These are phyloP conservation scores for Cryptomyrus ogoouensis DNA, from an alignment of 2,113 vertebrate species.

Conservation along the genomic window DNA sequence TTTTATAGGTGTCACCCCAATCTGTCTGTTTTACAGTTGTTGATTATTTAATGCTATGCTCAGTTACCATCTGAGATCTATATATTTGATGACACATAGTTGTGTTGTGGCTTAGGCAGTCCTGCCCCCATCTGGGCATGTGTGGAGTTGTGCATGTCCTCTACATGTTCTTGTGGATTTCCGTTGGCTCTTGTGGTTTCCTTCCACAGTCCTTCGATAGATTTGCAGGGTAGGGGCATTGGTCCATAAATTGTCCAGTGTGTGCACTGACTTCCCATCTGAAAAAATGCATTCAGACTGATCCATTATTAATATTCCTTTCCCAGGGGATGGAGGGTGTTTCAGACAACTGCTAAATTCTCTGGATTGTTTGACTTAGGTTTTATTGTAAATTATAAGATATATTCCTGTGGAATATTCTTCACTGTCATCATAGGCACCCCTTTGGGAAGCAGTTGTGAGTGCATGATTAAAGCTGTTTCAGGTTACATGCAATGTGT, in stretches of 20 bases:
- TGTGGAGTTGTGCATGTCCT: not conserved
- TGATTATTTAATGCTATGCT: not conserved
- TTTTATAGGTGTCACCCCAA: not conserved
- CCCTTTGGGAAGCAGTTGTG: not conserved
- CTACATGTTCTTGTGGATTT: not conserved
- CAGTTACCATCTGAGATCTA: not conserved
- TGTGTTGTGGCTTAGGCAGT: not conserved
- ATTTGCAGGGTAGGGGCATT: not conserved
- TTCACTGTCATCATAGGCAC: not conserved
- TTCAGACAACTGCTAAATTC: not conserved
- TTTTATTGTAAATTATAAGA: not conserved
- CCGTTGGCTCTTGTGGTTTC: not conserved
- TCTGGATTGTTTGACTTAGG: not conserved
- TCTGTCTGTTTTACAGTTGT: not conserved
- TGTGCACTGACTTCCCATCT: not conserved
- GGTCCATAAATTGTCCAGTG: not conserved
- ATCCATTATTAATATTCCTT: not conserved
- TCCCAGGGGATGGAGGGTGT: not conserved
- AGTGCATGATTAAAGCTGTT: not conserved
- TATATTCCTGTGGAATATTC: not conserved
- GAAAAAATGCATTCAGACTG: not conserved
- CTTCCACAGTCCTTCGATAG: not conserved
- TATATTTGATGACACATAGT: not conserved
- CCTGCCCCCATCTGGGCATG: not conserved
- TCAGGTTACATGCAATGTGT: not conserved